Conservation (phyloP, 2,113 vertebrate genomes). For the Seriola dumerili region DNA sequence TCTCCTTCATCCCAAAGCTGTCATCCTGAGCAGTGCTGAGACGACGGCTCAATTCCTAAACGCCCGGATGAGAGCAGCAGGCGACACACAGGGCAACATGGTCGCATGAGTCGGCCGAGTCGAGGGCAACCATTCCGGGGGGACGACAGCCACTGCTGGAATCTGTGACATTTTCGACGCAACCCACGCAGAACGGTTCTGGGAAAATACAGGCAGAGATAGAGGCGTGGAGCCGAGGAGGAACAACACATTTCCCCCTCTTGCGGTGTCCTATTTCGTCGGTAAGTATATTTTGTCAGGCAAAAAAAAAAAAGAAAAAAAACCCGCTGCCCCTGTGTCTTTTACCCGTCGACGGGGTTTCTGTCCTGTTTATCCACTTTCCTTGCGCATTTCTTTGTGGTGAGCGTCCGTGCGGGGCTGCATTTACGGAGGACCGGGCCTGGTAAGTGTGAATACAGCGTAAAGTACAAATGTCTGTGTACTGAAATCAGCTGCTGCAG, state of each 20-base stretch:
- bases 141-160: slow-evolving; percentile 65
- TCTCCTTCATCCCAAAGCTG: slow-evolving; percentile 69
- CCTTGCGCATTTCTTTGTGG: slow-evolving; percentile 37
- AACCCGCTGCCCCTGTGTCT: neutral
- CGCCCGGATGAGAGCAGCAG: slow-evolving; percentile 76
- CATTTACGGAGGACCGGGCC: slow-evolving; percentile 48
- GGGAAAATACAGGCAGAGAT: slow-evolving; percentile 56
- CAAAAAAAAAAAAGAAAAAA: neutral
- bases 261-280: slow-evolving; percentile 72
- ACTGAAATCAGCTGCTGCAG: slow-evolving; percentile 21
- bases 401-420: neutral
- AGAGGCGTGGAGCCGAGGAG: slow-evolving; percentile 64
- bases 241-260: slow-evolving; percentile 40
- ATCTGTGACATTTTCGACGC: slow-evolving; percentile 73
- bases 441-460: slow-evolving; percentile 46
- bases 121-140: slow-evolving; percentile 40
- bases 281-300: slow-evolving; percentile 72
- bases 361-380: slow-evolving; percentile 29
- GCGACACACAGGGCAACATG: slow-evolving; percentile 66
- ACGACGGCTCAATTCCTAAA: slow-evolving; percentile 61
- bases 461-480: slow-evolving; percentile 13
- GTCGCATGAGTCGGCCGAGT: slow-evolving; percentile 53
- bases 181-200: slow-evolving; percentile 55
- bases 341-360: neutral
- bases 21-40: slow-evolving; percentile 64